Evolutionary conservation across 2,888 invertebrate genomes (phyloP).

Genomic region (Oligia fasciuncula): DNA sequence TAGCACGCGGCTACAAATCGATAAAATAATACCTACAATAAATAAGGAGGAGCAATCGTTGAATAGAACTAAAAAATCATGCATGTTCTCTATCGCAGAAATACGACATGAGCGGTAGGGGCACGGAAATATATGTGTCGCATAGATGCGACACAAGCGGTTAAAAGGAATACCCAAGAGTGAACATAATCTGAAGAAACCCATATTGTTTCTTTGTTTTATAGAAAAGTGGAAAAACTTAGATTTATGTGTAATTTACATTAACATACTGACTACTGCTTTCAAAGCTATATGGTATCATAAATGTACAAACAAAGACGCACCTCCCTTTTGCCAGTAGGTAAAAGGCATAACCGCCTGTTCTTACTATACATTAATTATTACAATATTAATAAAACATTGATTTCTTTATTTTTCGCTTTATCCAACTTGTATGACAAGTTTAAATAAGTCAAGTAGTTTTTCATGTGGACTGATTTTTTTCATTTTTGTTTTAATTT

Average conservation of each 20-base stretch:
- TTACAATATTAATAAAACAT: constrained; percentile 10
- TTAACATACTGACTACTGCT: neutral
- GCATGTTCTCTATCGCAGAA: too few species aligned
- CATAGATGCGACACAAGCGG: too few species aligned
- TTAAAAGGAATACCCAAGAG: constrained; percentile 1
- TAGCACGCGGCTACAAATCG: too few species aligned
- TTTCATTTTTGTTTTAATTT: constrained; percentile 8
- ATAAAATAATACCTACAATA: too few species aligned
- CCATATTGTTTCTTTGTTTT: neutral
- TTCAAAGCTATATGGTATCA: neutral
- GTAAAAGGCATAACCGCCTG: neutral
- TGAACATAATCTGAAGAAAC: constrained; percentile 1
- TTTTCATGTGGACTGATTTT: constrained; percentile 5
- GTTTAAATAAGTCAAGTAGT: neutral
- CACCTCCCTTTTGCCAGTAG: too few species aligned
- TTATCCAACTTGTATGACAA: neutral
- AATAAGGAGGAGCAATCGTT: too few species aligned
- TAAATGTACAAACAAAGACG: neutral
- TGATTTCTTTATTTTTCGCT: neutral
- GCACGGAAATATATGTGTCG: too few species aligned
- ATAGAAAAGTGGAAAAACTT: neutral
- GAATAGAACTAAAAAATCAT: too few species aligned
- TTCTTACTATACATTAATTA: neutral
- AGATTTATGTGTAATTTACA: neutral
- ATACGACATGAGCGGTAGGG: too few species aligned